Base-by-base conservation (phyloP, 1,140 invertebrate species). In the Heliconius congener region DNA sequence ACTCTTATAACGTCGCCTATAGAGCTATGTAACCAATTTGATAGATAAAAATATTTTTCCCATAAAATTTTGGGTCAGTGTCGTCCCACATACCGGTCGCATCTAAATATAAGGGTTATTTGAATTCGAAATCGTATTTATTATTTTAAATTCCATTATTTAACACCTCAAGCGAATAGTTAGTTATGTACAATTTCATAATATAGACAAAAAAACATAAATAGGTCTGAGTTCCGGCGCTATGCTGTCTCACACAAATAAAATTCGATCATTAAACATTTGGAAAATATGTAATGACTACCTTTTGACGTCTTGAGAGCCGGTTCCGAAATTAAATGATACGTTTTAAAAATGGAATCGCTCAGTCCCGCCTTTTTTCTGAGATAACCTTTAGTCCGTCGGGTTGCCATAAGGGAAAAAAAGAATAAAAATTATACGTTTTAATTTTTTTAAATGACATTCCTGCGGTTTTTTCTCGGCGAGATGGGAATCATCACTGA, bases 301-400 rank as follows among this genome's bases (percentile, higher is more conserved):
- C 92, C 92, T 93, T 92, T 91, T 93, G 92, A 94, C 93, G 91
- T 91, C 89, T 93, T 89, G 91, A 94, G 86, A 93, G 92, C 93
- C 91, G 91, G 93, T 94, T 94, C 86, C 89, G 87, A 93, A 93
- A 94, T 93, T 93, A 94, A 94, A 94, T 94, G 91, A 94, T 94
- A 94, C 91, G 92, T 94, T 94, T 93, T 91, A 92, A 94, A 94
- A 94, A 94, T 94, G 93, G 91, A 94, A 94, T 94, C 92, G 92
- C 90, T 91, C 91, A 79, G 91, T 89, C 93, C 93, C 93, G 93
- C 93, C 92, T 93, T 93, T 93, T 94, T 94, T 90, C 85, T 84
- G 93, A 93, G 93, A 94, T 93, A 94, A 93, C 91, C 93, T 93
- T 94, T 91, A 92, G 91, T 88, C 91, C 91, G 87, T 92, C 87